These are phyloP conservation scores for Sturnira hondurensis DNA, from an alignment of 2,113 vertebrate species.

Conservation along the genomic window DNA sequence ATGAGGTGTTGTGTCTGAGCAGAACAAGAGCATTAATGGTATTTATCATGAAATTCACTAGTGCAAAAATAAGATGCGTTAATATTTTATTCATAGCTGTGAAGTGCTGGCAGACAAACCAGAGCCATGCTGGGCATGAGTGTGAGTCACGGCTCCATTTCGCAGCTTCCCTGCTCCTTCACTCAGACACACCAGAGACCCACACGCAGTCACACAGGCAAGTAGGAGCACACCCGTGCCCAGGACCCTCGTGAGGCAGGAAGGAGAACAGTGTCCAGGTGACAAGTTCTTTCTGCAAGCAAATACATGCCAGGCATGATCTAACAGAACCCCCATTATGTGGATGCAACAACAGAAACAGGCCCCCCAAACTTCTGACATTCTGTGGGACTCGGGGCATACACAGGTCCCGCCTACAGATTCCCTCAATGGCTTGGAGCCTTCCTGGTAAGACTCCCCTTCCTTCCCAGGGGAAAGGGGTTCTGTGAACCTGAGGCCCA, in stretches of 20 bases:
- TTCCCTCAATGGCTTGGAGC: neutral
- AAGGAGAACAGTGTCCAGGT: too few relatives aligned
- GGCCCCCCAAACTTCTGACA: fast-evolving
- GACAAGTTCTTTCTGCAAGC: neutral
- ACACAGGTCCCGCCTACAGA: neutral
- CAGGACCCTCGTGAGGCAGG: neutral
- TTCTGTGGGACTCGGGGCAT: neutral
- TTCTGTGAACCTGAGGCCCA: neutral
- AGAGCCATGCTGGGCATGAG: fast-evolving
- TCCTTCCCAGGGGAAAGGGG: neutral
- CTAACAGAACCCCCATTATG: neutral
- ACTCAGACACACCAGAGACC: neutral
- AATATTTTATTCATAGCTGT: neutral
- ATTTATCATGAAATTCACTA: neutral
- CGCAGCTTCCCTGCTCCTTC: neutral
- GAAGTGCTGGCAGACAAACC: neutral
- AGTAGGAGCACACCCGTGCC: fast-evolving
- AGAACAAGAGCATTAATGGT: neutral
- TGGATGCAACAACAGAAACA: neutral
- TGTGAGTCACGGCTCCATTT: neutral
- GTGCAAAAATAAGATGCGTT: neutral
- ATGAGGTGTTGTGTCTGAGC: neutral
- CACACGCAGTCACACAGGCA: fast-evolving
- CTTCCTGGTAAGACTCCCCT: neutral
- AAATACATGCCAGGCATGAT: neutral